These are phyloP conservation scores for Loripinus fragilis DNA, from an alignment of 2,888 invertebrate genomes.

Conservation along the genomic window DNA sequence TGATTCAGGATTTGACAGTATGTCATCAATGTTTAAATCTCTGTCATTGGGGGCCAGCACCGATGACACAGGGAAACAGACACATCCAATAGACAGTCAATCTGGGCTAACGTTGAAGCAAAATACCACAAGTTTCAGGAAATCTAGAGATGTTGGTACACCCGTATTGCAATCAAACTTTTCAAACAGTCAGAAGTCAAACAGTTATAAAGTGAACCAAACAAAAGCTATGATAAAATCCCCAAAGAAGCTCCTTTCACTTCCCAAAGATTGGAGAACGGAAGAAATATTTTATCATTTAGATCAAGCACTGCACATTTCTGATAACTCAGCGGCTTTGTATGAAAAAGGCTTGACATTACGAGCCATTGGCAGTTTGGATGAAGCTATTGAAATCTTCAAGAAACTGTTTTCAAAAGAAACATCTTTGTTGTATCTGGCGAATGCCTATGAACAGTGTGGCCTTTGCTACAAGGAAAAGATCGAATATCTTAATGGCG, in stretches of 20 bases:
- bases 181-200: too few species aligned
- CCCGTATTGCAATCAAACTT: too few species aligned
- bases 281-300: not conserved
- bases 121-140: too few species aligned
- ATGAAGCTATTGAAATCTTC: not conserved
- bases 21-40: too few species aligned
- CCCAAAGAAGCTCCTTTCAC: not conserved
- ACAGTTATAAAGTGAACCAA: not conserved
- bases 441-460: conserved; percentile 1
- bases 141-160: too few species aligned
- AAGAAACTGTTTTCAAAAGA: not conserved
- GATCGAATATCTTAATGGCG: not conserved
- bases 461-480: not conserved
- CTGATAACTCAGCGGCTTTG: not conserved
- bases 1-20: too few species aligned
- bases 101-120: too few species aligned
- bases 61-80: too few species aligned
- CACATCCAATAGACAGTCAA: too few species aligned
- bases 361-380: not conserved
- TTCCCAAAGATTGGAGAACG: not conserved
- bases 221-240: conserved; percentile 3
- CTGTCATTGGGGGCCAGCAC: too few species aligned
- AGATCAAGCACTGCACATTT: not conserved
- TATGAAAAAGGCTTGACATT: not conserved
- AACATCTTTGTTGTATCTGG: not conserved